These are phyloP conservation scores for Monopterus albus DNA, from an alignment of 2,113 vertebrate species.

Conservation along the genomic window DNA sequence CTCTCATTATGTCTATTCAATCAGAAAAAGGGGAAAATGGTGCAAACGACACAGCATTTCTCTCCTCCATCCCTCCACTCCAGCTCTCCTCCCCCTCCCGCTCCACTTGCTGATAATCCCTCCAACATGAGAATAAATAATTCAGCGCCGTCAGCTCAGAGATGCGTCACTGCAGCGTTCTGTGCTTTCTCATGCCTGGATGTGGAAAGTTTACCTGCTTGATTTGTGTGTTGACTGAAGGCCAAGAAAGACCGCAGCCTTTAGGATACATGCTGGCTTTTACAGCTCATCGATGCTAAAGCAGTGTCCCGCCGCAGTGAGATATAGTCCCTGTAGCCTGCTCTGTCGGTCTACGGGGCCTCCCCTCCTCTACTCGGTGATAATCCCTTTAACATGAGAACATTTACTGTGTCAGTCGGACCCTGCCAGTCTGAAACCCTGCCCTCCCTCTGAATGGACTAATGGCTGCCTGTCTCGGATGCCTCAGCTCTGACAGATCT, in stretches of 20 bases:
- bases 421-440: not conserved
- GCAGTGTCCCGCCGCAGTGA: conserved; percentile 16
- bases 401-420: conserved; percentile 45
- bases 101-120: conserved; percentile 36
- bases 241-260: not conserved
- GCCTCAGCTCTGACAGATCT: conserved; percentile 56
- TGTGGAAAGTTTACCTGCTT: conserved; percentile 24
- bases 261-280: not conserved
- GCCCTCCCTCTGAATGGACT: conserved; percentile 1
- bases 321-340: conserved; percentile 24
- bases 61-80: conserved; percentile 5
- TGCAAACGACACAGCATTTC: conserved; percentile 7
- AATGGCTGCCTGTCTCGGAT: conserved; percentile 54
- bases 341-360: not conserved
- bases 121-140: conserved; percentile 56
- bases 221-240: not conserved
- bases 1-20: conserved; percentile 32
- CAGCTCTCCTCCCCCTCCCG: conserved; percentile 16
- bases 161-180: conserved; percentile 38
- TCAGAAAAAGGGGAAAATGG: not conserved
- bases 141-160: conserved; percentile 45
- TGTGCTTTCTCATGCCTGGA: conserved; percentile 37
- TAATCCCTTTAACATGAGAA: conserved; percentile 58
- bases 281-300: too few species aligned
- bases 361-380: conserved; percentile 32